These are phyloP conservation scores for Oligia latruncula DNA, from an alignment of 2,888 invertebrate species.

Conservation along the genomic window DNA sequence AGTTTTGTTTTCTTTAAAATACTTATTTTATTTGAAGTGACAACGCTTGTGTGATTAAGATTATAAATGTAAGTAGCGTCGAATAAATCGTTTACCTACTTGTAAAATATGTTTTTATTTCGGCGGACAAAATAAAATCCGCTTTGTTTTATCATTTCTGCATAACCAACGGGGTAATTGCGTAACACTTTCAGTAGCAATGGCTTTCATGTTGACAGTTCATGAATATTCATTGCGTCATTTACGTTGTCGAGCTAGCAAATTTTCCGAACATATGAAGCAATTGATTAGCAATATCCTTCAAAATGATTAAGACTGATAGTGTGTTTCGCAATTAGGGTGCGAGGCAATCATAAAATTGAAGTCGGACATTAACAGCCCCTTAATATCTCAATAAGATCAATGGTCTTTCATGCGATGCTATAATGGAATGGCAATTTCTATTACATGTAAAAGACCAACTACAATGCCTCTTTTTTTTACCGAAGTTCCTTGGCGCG, in stretches of 20 bases:
- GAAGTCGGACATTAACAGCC: not conserved
- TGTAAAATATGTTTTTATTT: constrained; percentile 15
- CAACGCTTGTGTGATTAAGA: constrained; percentile 8
- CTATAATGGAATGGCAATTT: not conserved
- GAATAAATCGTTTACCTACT: constrained; percentile 18
- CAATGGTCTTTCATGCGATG: not conserved
- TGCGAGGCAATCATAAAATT: not conserved
- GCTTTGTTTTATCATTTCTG: not conserved
- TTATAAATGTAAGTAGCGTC: constrained; percentile 10
- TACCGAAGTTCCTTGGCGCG: not conserved
- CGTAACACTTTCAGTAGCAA: not conserved
- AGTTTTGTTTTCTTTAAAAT: constrained; percentile 48
- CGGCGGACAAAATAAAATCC: not conserved
- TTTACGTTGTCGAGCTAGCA: not conserved
- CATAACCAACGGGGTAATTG: not conserved
- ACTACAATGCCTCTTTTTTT: not conserved
- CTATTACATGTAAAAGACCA: not conserved
- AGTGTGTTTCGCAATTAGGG: not conserved
- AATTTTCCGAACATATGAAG: not conserved
- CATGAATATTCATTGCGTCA: not conserved
- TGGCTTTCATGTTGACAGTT: not conserved
- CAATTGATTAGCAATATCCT: not conserved
- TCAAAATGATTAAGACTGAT: not conserved
- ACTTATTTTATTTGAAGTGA: constrained; percentile 40
- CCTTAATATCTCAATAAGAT: not conserved